Evolutionary conservation across 2,113 vertebrate genomes (phyloP).

Genomic region (Varanus komodoensis): DNA sequence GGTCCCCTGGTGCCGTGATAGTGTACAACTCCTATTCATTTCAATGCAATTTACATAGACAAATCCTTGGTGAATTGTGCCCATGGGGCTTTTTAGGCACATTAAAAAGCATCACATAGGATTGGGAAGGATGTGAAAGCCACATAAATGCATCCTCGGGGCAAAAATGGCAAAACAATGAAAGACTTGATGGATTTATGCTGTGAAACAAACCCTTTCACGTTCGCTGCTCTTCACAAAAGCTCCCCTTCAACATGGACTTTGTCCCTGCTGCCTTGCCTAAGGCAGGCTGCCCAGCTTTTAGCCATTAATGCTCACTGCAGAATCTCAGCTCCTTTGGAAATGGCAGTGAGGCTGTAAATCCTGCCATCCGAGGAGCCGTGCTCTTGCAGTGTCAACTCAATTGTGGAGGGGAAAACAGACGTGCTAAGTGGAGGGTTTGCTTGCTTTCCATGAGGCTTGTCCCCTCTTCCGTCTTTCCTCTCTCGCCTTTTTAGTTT

Average conservation of each 20-base stretch:
- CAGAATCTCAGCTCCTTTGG: slow-evolving; percentile 41
- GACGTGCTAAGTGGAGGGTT: slow-evolving; percentile 54
- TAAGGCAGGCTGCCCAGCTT: slow-evolving; percentile 53
- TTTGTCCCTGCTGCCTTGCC: slow-evolving; percentile 63
- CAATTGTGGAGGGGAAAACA: slow-evolving; percentile 47
- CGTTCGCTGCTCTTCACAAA: slow-evolving; percentile 22
- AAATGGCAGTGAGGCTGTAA: slow-evolving; percentile 34
- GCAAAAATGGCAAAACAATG: slow-evolving; percentile 63
- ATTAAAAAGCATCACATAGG: slow-evolving; percentile 12
- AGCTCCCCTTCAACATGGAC: slow-evolving; percentile 47
- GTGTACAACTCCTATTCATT: neutral
- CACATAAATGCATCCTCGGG: slow-evolving; percentile 64
- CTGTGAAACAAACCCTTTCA: slow-evolving; percentile 67
- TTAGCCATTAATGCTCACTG: slow-evolving; percentile 16
- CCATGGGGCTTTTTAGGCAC: neutral
- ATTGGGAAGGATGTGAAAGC: slow-evolving; percentile 59
- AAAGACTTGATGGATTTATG: slow-evolving; percentile 63
- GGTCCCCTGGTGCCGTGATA: neutral
- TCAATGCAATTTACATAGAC: neutral
- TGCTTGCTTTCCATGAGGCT: slow-evolving; percentile 72
- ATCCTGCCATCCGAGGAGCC: slow-evolving; percentile 46
- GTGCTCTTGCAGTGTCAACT: slow-evolving; percentile 53
- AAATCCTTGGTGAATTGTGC: slow-evolving; percentile 4
- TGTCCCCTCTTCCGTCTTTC: slow-evolving; percentile 65
- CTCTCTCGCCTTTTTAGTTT: slow-evolving; percentile 50